Evolutionary conservation across 2,888 invertebrate species (phyloP).

Genomic region (Pherbina coryleti): DNA sequence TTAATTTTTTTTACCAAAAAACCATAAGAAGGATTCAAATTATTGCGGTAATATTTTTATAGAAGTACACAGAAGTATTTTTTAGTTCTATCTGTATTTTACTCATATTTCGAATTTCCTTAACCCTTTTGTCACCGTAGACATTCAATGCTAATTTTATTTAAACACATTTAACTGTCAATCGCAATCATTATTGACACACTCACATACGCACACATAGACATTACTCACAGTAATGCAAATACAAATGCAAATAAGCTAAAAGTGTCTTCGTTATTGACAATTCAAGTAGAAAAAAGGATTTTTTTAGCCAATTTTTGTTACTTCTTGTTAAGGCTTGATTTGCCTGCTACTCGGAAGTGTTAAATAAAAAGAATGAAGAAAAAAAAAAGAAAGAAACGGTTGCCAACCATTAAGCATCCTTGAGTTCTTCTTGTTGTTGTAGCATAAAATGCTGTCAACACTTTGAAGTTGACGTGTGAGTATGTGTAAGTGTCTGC

Average conservation of each 20-base stretch:
- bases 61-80: no score
- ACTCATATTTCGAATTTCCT: no score
- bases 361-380: not conserved
- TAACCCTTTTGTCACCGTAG: no score
- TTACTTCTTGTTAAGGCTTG: constrained; percentile 45
- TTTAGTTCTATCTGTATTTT: no score
- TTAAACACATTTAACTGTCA: constrained; percentile 53
- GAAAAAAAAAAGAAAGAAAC: constrained; percentile 3
- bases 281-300: constrained; percentile 60
- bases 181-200: constrained; percentile 56
- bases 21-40: no score
- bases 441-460: constrained; percentile 23
- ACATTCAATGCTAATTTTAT: constrained; percentile 26
- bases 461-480: constrained; percentile 44
- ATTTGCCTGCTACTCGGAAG: constrained; percentile 1
- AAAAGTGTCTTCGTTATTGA: constrained; percentile 48
- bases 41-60: no score
- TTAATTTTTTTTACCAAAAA: no score
- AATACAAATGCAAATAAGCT: constrained; percentile 48
- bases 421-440: not conserved
- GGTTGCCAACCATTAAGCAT: constrained; percentile 1
- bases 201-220: constrained; percentile 11
- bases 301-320: constrained; percentile 59
- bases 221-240: constrained; percentile 3
- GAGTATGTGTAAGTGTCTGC: constrained; percentile 1